Conservation (phyloP, 2,888 invertebrate genomes). For the Tipula unca region DNA sequence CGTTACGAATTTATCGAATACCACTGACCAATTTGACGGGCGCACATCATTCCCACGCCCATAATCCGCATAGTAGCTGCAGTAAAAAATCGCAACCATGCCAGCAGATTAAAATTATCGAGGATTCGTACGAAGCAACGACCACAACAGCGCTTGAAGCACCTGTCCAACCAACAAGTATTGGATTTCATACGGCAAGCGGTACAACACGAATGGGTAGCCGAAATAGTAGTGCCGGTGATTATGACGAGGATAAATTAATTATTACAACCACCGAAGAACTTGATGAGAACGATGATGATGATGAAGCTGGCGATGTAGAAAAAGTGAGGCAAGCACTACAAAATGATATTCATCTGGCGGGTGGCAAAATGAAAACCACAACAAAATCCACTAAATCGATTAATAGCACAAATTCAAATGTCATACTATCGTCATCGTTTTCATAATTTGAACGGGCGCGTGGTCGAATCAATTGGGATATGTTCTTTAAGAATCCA, state of each 20-base stretch:
- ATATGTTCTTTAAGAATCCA: background rate
- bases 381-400: background rate
- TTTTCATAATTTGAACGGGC: slow-evolving; percentile 2
- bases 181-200: background rate
- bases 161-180: background rate
- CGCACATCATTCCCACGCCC: slow-evolving; percentile 32
- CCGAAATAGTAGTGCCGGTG: background rate
- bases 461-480: background rate
- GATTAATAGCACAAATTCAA: slow-evolving; percentile 14
- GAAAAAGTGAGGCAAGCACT: background rate
- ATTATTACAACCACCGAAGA: background rate
- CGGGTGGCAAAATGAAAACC: background rate
- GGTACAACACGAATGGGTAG: background rate
- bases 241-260: background rate
- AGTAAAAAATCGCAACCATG: background rate
- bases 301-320: background rate
- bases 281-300: background rate
- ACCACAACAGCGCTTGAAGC: background rate
- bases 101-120: background rate
- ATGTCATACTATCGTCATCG: slow-evolving; percentile 4
- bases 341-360: background rate
- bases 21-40: slow-evolving; percentile 34
- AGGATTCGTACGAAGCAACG: background rate
- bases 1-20: slow-evolving; percentile 34
- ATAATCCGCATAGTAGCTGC: background rate